Conservation (phyloP, 2,113 vertebrate genomes). For the Burhinus oedicnemus region DNA sequence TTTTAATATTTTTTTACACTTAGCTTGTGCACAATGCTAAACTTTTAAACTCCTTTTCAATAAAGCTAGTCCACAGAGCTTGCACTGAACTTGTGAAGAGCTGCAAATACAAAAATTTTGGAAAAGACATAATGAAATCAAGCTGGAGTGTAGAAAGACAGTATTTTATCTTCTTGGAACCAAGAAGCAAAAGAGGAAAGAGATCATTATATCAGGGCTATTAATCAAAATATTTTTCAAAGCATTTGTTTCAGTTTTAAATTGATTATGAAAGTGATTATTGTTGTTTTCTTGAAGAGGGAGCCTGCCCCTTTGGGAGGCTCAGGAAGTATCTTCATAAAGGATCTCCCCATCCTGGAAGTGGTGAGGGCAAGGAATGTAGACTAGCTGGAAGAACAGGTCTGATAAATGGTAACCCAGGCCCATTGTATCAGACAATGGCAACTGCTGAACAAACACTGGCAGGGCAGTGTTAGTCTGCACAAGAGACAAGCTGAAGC, state of each 20-base stretch:
- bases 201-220: background rate
- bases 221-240: constrained; percentile 5
- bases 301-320: background rate
- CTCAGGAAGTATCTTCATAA: constrained; percentile 4
- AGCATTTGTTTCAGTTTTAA: background rate
- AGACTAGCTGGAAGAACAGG: constrained; percentile 63
- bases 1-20: background rate
- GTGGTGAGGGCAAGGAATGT: constrained; percentile 41
- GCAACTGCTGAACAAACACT: constrained; percentile 47
- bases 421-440: constrained; percentile 51
- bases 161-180: background rate
- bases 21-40: background rate
- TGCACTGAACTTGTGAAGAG: background rate
- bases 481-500: background rate
- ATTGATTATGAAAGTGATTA: background rate
- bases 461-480: constrained; percentile 10
- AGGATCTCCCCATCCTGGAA: constrained; percentile 44
- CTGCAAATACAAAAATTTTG: background rate
- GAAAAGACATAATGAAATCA: background rate
- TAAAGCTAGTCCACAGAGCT: background rate
- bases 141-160: background rate
- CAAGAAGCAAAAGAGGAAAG: background rate
- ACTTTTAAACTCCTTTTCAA: background rate
- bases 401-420: constrained; percentile 48
- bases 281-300: background rate